A percentile compares a stretch with the other conserved stretches of the same genome.
phyloP scores from a whole-genome alignment of 2,797 vertebrate species.

The Tympanoctomys barrerae region DNA sequence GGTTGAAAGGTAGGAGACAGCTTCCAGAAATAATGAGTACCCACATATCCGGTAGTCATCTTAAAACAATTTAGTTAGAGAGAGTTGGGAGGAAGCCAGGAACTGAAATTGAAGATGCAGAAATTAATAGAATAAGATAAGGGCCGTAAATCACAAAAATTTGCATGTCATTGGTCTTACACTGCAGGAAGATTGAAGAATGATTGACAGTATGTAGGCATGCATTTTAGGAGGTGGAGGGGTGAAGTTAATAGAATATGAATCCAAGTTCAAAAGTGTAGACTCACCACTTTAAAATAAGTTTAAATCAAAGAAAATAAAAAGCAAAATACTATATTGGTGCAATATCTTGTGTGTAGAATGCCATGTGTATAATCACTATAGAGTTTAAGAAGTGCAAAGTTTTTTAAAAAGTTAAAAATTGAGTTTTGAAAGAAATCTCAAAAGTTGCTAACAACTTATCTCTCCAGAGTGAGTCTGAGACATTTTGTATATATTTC shows the following conservation, averaged over 20 bases:
- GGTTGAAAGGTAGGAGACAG: slow-evolving; percentile 82
- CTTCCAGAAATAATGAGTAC: slow-evolving; percentile 85
- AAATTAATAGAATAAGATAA: slow-evolving; percentile 84
- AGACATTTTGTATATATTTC: background rate
- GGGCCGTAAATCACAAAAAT: slow-evolving; percentile 79
- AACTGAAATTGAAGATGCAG: slow-evolving; percentile 82
- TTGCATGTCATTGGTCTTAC: slow-evolving; percentile 73
- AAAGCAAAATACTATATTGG: background rate
- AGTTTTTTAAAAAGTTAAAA: background rate
- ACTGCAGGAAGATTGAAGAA: slow-evolving; percentile 50
- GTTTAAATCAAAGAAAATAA: background rate
- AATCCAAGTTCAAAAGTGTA: slow-evolving; percentile 59
- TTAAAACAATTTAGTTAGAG: slow-evolving; percentile 84
- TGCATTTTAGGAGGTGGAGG: slow-evolving; percentile 76
- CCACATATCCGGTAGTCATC: slow-evolving; percentile 83
- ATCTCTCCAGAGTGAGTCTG: background rate
- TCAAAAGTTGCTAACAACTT: background rate
- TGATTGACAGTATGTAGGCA: slow-evolving; percentile 75
- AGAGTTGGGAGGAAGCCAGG: slow-evolving; percentile 76
- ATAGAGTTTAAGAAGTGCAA: background rate
- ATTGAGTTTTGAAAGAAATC: background rate
- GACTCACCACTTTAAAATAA: slow-evolving; percentile 55
- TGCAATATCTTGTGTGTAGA: slow-evolving; percentile 4
- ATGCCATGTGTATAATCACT: background rate
- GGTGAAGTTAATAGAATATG: slow-evolving; percentile 69